Evolutionary conservation across 2,113 vertebrate species (phyloP).

Genomic region (Oxygymnocypris stewartii): DNA sequence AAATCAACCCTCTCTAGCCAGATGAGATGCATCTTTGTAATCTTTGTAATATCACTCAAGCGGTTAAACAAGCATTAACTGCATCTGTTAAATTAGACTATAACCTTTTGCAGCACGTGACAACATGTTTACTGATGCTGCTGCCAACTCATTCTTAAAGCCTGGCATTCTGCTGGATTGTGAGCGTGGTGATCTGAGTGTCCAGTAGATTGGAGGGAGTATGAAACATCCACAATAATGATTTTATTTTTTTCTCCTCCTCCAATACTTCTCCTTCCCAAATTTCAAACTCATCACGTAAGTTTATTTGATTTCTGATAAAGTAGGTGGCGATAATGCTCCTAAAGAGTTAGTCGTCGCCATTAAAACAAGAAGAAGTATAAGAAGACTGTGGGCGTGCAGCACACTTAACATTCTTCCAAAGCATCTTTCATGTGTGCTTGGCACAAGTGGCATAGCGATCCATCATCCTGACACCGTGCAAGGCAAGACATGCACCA

Average conservation of each 20-base stretch:
- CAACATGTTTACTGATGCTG: neutral
- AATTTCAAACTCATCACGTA: too few species aligned
- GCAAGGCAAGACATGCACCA: neutral
- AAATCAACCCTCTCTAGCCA: neutral
- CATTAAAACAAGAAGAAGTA: too few species aligned
- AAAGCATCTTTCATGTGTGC: neutral
- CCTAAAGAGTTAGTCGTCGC: too few species aligned
- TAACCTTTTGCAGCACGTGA: neutral
- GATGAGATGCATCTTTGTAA: neutral
- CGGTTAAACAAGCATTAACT: neutral
- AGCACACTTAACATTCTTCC: neutral
- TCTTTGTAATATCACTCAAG: neutral
- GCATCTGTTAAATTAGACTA: neutral
- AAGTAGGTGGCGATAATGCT: too few species aligned
- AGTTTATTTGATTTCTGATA: too few species aligned
- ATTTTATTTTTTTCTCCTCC: too few species aligned
- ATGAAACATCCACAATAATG: too few species aligned
- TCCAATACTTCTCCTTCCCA: too few species aligned
- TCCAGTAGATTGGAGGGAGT: too few species aligned
- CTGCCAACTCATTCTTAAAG: constrained; percentile 2
- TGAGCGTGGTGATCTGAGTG: too few species aligned
- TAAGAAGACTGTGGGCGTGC: neutral
- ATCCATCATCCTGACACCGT: constrained; percentile 6
- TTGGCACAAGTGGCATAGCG: neutral
- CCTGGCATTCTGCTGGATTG: neutral